Percentiles rank a stretch among this genome's conserved stretches.
Evolutionary conservation across 2,113 vertebrate species (phyloP).

Genomic region (Pogona vitticeps): DNA sequence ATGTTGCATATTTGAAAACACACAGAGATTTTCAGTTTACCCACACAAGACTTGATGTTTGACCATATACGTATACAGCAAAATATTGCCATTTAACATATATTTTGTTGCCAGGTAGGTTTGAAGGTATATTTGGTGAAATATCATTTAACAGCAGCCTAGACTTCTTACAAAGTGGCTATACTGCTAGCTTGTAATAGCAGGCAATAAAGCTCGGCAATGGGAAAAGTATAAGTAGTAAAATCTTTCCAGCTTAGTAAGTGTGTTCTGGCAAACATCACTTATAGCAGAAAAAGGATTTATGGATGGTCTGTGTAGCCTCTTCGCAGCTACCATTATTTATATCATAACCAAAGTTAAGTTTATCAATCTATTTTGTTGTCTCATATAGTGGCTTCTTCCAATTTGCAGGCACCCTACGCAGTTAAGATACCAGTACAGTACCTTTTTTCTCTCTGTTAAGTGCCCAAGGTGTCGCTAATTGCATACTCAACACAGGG

Average conservation of each 20-base stretch:
- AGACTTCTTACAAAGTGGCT: background rate
- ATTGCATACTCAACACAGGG: too few relatives aligned
- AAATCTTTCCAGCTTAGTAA: conserved; percentile 14
- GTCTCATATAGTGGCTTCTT: too few relatives aligned
- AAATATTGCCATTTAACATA: background rate
- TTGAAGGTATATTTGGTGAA: conserved; percentile 6
- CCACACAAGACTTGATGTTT: background rate
- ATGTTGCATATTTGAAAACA: background rate
- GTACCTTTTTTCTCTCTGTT: too few relatives aligned
- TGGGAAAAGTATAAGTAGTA: background rate
- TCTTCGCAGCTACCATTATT: background rate
- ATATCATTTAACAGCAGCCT: background rate
- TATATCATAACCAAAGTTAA: background rate
- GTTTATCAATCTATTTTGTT: too few relatives aligned
- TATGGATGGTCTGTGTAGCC: background rate
- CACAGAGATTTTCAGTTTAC: background rate
- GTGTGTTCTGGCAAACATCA: background rate
- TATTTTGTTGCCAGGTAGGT: background rate
- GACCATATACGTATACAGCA: background rate
- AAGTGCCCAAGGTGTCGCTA: too few relatives aligned
- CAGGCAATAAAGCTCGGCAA: background rate
- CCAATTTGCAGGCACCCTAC: too few relatives aligned
- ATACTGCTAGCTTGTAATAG: conserved; percentile 6
- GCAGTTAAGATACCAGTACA: too few relatives aligned
- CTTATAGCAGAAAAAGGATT: background rate